Conservation (phyloP, 2,888 invertebrate species). For the Scaeva pyrastri region DNA sequence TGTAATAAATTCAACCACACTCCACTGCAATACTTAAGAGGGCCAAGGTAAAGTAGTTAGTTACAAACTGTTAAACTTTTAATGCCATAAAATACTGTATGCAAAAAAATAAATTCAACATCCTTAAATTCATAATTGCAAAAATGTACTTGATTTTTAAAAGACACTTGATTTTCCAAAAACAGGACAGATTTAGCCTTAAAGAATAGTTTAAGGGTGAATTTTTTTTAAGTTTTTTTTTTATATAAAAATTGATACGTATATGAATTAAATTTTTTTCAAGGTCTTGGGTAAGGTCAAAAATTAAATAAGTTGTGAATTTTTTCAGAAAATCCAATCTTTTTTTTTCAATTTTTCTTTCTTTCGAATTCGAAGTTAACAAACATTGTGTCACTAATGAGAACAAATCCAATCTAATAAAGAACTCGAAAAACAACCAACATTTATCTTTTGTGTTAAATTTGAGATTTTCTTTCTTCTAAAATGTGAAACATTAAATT, state of each 20-base stretch:
- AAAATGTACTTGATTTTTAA: background rate
- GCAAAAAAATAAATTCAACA: background rate
- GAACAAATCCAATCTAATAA: background rate
- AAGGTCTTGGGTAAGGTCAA: too few relatives aligned
- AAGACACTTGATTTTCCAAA: background rate
- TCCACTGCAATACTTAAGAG: background rate
- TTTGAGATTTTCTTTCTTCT: background rate
- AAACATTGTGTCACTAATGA: too few relatives aligned
- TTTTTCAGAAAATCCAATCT: too few relatives aligned
- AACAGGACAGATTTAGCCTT: background rate
- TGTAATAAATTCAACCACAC: background rate
- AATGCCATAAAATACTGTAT: too few relatives aligned
- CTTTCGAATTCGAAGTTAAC: too few relatives aligned
- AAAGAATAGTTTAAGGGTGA: background rate
- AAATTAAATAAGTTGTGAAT: too few relatives aligned
- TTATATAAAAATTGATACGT: too few relatives aligned
- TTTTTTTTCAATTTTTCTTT: too few relatives aligned
- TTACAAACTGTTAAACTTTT: background rate
- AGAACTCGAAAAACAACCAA: too few relatives aligned
- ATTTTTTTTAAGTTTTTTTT: too few relatives aligned
- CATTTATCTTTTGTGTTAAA: background rate
- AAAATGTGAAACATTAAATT: background rate
- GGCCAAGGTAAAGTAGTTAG: slow-evolving; percentile 20
- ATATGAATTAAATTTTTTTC: too few relatives aligned
- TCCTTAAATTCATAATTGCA: background rate